Conservation (phyloP, 2,888 invertebrate genomes). For the Bellardia pandia region DNA sequence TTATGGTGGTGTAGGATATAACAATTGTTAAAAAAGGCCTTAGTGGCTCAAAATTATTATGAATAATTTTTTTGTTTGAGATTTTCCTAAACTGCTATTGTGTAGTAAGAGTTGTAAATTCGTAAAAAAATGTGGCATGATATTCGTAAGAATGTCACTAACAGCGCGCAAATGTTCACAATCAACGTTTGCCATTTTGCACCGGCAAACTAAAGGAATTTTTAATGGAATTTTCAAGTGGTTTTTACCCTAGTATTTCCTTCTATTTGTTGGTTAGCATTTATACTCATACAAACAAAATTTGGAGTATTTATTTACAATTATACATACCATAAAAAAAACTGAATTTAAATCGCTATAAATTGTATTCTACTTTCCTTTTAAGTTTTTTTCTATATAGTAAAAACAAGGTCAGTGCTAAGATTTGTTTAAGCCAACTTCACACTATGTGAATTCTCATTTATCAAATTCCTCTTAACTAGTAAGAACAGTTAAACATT, state of each 20-base stretch:
- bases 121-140: not conserved
- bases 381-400: not conserved
- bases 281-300: too few species aligned
- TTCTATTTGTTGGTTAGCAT: not conserved
- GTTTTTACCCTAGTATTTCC: not conserved
- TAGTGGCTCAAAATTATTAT: too few species aligned
- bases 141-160: not conserved
- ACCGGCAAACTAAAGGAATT: slow-evolving; percentile 35
- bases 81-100: too few species aligned
- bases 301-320: slow-evolving; percentile 31
- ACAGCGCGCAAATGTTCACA: slow-evolving; percentile 13
- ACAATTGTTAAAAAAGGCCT: too few species aligned
- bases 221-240: slow-evolving; percentile 37
- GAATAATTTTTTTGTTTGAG: too few species aligned
- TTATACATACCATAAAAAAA: slow-evolving; percentile 12
- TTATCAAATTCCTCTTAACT: too few species aligned
- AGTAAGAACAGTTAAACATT: too few species aligned
- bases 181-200: slow-evolving; percentile 19
- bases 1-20: too few species aligned
- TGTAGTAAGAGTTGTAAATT: slow-evolving; percentile 21
- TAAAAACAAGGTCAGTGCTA: slow-evolving; percentile 36
- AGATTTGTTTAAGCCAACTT: not conserved
- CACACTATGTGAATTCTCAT: too few species aligned
- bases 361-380: slow-evolving; percentile 10
- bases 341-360: slow-evolving; percentile 28